Base-by-base conservation (phyloP, 2,888 invertebrate species). In the Maniola hyperantus region DNA sequence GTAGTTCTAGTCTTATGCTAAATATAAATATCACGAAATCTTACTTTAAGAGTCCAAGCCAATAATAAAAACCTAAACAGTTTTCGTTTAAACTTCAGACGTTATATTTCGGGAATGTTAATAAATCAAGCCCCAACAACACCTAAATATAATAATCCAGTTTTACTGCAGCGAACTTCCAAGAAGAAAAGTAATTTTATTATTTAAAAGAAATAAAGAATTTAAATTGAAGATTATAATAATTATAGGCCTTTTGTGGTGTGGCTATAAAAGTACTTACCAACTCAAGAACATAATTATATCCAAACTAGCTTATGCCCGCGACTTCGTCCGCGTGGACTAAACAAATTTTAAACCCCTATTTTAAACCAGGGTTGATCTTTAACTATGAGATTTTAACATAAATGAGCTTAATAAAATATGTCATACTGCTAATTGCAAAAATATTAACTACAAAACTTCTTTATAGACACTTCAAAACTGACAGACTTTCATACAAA, bases 231-330 rank as follows among this genome's bases (percentile, higher is more conserved):
- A 26, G 57, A 50, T 62, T 44, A 67, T 64, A 60, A 54, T 64
- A 60, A 54, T 64, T 77, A 75, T 71, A 66, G 69, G 77, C 76
- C 55, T 63, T 63, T 18, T 46, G 54, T 63, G 63, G 54, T 54
- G 54, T 34, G 63, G 63, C 10, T 65, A 59, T 65, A 59, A 65
- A 59, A 65, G 51, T 15, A 18, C 57, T 42, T 42, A 20, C 36
- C 36, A 18, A 51, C 33, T 46, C 10, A 65, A 51, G 42, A 46
- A 18, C 53, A 13, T 39, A 33, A 53, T 53, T 51, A 15, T 50
- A 50, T 36, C 50, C 39, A 39, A 26, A 26, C n/a, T n/a, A n/a
- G n/a, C n/a, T n/a, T n/a, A n/a, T n/a, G n/a, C n/a, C n/a, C n/a
- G n/a, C n/a, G n/a, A n/a, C n/a, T n/a, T n/a, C n/a, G n/a, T n/a